Conservation (phyloP, 2,113 vertebrate species). For the Corythornis madagascariensis region DNA sequence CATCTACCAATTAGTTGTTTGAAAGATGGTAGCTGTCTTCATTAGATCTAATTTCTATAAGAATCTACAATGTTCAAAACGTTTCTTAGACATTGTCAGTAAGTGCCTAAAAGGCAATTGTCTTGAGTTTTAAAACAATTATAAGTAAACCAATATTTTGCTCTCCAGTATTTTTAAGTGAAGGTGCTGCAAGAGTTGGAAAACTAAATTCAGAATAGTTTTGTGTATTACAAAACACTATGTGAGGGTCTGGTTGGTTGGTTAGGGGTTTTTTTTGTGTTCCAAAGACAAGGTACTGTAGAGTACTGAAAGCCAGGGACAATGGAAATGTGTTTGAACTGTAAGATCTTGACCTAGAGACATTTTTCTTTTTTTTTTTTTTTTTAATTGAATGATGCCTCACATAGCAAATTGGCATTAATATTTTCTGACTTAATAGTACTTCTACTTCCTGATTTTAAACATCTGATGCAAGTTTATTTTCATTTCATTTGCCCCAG, state of each 20-base stretch:
- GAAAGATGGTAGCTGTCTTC: background rate
- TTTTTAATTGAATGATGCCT: background rate
- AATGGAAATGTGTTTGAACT: background rate
- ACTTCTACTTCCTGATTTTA: conserved; percentile 5
- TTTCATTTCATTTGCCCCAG: conserved; percentile 29
- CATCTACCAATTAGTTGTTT: background rate
- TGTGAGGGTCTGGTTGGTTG: background rate
- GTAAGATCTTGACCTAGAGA: background rate
- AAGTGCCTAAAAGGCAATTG: background rate
- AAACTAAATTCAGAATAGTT: background rate
- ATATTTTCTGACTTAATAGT: conserved; percentile 39
- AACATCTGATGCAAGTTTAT: conserved; percentile 9
- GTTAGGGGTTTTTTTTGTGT: background rate
- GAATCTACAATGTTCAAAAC: background rate
- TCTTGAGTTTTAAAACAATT: background rate
- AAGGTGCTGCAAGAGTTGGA: background rate
- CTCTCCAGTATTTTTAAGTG: background rate
- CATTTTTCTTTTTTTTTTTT: background rate
- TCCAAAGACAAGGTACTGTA: background rate
- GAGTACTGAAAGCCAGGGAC: background rate
- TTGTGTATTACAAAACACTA: background rate
- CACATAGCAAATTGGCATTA: background rate
- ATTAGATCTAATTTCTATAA: background rate
- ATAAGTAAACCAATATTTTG: background rate
- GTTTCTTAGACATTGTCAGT: background rate